Evolutionary conservation across 2,797 vertebrate genomes (phyloP), one percentile per base, ranked within the genome.

Genomic region (Astyanax mexicanus): DNA sequence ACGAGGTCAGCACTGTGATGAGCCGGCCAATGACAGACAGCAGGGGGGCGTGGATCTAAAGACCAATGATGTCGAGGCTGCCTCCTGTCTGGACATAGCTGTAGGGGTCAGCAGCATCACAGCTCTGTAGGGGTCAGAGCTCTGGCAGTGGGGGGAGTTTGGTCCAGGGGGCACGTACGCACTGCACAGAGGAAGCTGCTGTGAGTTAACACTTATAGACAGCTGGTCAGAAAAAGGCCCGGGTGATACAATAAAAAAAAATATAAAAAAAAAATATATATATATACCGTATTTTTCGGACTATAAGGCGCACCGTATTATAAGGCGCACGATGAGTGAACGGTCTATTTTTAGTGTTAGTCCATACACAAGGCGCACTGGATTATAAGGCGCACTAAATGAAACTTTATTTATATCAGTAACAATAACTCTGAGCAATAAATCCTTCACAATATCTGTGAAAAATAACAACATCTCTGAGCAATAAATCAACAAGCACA

Each of bases 21-120:
- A 76, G 47, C 44, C 68, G 75, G 72, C 55, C 73, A 45, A 6
- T 73, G 54, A 78, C 74, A 68, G 75, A 44, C 74, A 64, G 80
- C 51, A 74, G 57, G 75, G n/a, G 64, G 52, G 3, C 65, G 7
- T 61, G 77, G 74, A 77, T 38, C 75, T 79, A 72, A 70, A 77
- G 51, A 83, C 58, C 67, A 23, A 69, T 66, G 68, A 87, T 78
- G 75, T 57, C 21, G 55, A 42, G 70, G 55, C 69, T 19, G 29
- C 6, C 13, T 54, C 23, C 13, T 44, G 19, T 73, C 44, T 35
- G 52, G 49, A 73, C 4, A 60, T 38, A 19, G 55, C 74, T n/a
- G 55, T 61, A 64, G 57, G 62, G 54, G 6, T 21, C 6, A 19
- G n/a, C 21, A 45, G 13, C 11, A 8, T 32, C 54, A 52, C 10